These are phyloP conservation scores for Trisateles emortualis DNA, from an alignment of 2,888 invertebrate genomes.

Conservation along the genomic window DNA sequence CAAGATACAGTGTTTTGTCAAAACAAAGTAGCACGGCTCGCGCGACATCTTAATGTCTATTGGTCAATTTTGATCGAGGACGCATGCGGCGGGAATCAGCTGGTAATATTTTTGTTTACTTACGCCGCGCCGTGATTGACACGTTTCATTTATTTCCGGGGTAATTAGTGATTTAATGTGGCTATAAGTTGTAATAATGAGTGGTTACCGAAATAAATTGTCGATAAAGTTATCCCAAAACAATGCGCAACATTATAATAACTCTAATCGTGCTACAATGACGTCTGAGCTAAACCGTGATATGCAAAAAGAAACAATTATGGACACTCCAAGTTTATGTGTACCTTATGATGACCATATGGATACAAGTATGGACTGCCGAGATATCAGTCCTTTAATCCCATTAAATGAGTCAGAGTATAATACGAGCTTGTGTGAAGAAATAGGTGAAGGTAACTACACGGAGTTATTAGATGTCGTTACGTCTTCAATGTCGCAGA, in stretches of 20 bases:
- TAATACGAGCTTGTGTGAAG: background rate
- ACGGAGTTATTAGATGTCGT: slow-evolving; percentile 3
- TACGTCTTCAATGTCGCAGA: slow-evolving; percentile 6
- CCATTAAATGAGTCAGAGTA: background rate
- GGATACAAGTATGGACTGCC: background rate
- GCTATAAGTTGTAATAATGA: slow-evolving; percentile 1
- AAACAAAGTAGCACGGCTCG: slow-evolving; percentile 3
- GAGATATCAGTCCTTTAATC: slow-evolving; percentile 1
- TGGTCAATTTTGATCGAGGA: slow-evolving; percentile 4
- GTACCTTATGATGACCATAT: slow-evolving; percentile 1
- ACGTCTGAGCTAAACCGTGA: slow-evolving; percentile 2
- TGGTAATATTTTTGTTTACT: slow-evolving; percentile 6
- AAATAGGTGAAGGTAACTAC: slow-evolving; percentile 3
- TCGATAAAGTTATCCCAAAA: slow-evolving; percentile 7
- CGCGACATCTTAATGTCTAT: slow-evolving; percentile 4
- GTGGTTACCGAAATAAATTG: background rate
- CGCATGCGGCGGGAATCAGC: slow-evolving; percentile 2
- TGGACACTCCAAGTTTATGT: background rate
- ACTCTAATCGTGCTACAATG: slow-evolving; percentile 6
- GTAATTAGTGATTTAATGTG: slow-evolving; percentile 5
- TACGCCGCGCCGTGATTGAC: slow-evolving; percentile 7
- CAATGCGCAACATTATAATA: slow-evolving; percentile 7
- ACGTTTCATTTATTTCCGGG: slow-evolving; percentile 4
- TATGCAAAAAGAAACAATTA: slow-evolving; percentile 1
- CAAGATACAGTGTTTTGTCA: slow-evolving; percentile 8